These are phyloP conservation scores for Euphydryas editha DNA, from an alignment of 2,888 invertebrate genomes.

Conservation along the genomic window DNA sequence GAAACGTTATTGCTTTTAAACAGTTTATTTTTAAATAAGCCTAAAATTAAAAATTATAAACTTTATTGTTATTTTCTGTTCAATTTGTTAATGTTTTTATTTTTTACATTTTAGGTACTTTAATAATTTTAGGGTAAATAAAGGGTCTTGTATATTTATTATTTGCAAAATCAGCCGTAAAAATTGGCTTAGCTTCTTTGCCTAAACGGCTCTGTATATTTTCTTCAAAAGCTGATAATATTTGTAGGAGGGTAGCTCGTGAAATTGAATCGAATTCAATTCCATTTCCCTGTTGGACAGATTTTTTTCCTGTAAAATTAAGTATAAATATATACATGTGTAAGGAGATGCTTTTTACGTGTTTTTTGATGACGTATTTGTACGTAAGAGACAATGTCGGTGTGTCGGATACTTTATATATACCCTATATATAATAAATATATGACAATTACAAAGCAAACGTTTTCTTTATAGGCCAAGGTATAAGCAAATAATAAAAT, in stretches of 20 bases:
- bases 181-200: slow-evolving; percentile 48
- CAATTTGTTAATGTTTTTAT: background rate
- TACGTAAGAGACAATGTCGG: no score
- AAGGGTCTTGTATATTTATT: slow-evolving; percentile 60
- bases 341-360: background rate
- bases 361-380: no score
- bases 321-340: background rate
- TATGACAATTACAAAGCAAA: no score
- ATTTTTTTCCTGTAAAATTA: slow-evolving; percentile 6
- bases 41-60: background rate
- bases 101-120: background rate
- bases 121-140: slow-evolving; percentile 56
- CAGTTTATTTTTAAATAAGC: background rate
- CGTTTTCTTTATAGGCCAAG: no score
- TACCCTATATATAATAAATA: no score
- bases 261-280: slow-evolving; percentile 53
- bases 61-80: background rate
- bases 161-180: slow-evolving; percentile 63
- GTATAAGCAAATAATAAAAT: no score
- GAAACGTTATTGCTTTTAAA: no score
- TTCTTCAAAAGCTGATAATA: slow-evolving; percentile 59
- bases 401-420: no score
- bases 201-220: slow-evolving; percentile 46
- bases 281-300: slow-evolving; percentile 44
- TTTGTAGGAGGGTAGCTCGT: slow-evolving; percentile 58